Evolutionary conservation across 2,113 vertebrate genomes (phyloP), one percentile per base, ranked within the genome.

Genomic region (cattle (Bos taurus)): DNA sequence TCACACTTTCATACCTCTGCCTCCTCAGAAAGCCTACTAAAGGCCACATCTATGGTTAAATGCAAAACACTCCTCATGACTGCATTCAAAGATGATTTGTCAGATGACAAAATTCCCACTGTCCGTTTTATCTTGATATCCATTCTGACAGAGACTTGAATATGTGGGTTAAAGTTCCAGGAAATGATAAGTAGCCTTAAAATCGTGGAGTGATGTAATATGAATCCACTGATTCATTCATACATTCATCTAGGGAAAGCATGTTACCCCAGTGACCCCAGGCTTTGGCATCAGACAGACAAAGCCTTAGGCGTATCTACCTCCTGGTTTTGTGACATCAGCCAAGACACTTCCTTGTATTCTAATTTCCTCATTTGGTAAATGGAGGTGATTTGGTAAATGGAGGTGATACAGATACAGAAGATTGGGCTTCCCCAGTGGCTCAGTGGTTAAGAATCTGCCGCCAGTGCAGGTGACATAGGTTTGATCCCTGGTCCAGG

Each of bases 351-450:
- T 46, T 90, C 78, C 62, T 16, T 48, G 9, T 57, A 25, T 16
- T 54, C 50, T 67, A 89, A 48, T 78, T 81, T 97, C 91, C 36
- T 89, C n/a, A 95, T 88, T 30, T 87, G 12, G 43, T 80, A 96
- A 95, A 86, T 83, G 84, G 17, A 12, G 60, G 6, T 92, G 56
- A 95, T 86, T n/a, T 87, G 15, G 43, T 83, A 93, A 93, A 89
- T 74, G 80, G 17, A 12, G 67, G 6, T 81, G 56, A 81, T 52
- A 28, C 2, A 89, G 21, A 74, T 23, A 74, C 19, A 74, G n/a
- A 74, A 74, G n/a, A 40, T 2, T 40, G 19, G n/a, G 23, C 67
- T 74, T 74, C 67, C n/a, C 19, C 2, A 1, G 67, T 40, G 67
- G 67, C 67, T 40, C 67, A 74, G 67, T 74, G 67, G 67, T 74